Percentiles rank a stretch among this genome's conserved stretches.
These are phyloP conservation scores for Allobates femoralis DNA, from an alignment of 2,797 vertebrate species.

Conservation along the genomic window DNA sequence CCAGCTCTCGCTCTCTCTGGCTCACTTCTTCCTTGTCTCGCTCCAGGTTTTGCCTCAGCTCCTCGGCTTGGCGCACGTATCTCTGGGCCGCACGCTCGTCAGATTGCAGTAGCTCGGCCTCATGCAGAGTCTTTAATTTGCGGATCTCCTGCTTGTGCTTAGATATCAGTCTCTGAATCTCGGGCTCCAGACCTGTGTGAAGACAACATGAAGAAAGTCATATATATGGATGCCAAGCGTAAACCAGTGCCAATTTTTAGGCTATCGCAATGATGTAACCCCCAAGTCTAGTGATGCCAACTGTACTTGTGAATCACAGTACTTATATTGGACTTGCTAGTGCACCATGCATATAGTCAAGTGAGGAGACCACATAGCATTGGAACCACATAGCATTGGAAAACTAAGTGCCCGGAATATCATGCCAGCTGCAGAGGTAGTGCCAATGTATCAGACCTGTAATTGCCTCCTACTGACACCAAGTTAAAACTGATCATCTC, in stretches of 20 bases:
- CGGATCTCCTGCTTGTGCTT: conserved; percentile 92
- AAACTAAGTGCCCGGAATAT: too few species aligned
- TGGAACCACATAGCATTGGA: neutral
- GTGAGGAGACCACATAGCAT: too few species aligned
- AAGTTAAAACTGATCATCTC: too few species aligned
- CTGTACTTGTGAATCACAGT: neutral
- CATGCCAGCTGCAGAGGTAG: too few species aligned
- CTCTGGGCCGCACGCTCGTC: conserved; percentile 84
- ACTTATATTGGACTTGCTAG: too few species aligned
- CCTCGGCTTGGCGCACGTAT: conserved; percentile 81
- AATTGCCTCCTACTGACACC: too few species aligned
- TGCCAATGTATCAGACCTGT: too few species aligned
- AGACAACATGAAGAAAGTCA: neutral
- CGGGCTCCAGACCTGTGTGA: conserved; percentile 87
- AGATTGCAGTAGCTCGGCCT: conserved; percentile 86
- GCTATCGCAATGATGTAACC: neutral
- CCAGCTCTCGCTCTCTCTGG: conserved; percentile 83
- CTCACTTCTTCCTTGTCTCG: conserved; percentile 84
- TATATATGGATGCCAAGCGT: neutral
- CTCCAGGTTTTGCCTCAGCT: conserved; percentile 85
- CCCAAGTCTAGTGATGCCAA: neutral
- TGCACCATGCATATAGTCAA: neutral
- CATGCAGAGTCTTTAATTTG: conserved; percentile 85
- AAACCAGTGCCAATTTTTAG: neutral
- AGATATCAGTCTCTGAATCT: conserved; percentile 93